A percentile compares a stretch with the other conserved stretches of the same genome.
Conservation (phyloP, 2,113 vertebrate species). For the Nesospiza acunhae region DNA sequence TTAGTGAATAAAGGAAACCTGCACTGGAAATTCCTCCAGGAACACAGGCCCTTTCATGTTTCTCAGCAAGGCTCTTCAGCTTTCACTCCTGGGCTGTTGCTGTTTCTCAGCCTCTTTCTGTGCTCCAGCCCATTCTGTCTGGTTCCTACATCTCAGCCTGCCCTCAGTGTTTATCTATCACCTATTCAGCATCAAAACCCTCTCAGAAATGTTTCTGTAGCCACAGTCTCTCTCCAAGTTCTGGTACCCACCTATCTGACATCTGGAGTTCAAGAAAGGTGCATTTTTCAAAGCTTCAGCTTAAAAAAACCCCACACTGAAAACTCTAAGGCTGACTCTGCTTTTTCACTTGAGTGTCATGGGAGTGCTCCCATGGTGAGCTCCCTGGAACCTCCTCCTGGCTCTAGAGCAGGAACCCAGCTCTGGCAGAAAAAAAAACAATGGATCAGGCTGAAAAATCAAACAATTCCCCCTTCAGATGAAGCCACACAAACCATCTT, state of each 20-base stretch:
- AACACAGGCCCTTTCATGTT: slow-evolving; percentile 58
- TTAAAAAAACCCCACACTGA: neutral
- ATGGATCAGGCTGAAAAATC: neutral
- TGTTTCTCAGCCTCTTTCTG: slow-evolving; percentile 9
- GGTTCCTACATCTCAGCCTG: slow-evolving; percentile 8
- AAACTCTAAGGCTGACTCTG: slow-evolving; percentile 13
- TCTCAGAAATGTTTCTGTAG: neutral
- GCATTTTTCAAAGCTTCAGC: slow-evolving; percentile 12
- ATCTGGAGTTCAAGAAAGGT: slow-evolving; percentile 23
- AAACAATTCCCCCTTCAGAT: neutral
- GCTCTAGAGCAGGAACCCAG: neutral
- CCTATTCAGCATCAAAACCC: slow-evolving; percentile 34
- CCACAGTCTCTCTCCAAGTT: neutral
- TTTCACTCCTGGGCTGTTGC: slow-evolving; percentile 48
- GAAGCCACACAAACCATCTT: neutral
- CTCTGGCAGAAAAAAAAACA: neutral
- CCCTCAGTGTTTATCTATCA: neutral
- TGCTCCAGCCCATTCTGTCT: slow-evolving; percentile 5
- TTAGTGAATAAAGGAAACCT: slow-evolving; percentile 51
- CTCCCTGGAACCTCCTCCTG: neutral
- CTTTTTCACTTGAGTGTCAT: neutral
- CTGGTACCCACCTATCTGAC: neutral
- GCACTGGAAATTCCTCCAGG: slow-evolving; percentile 57
- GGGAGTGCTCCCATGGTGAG: neutral
- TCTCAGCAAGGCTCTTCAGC: neutral